A percentile compares a stretch with the other conserved stretches of the same genome.
Conservation (phyloP, 2,113 vertebrate species). For the Xenopus laevis region DNA sequence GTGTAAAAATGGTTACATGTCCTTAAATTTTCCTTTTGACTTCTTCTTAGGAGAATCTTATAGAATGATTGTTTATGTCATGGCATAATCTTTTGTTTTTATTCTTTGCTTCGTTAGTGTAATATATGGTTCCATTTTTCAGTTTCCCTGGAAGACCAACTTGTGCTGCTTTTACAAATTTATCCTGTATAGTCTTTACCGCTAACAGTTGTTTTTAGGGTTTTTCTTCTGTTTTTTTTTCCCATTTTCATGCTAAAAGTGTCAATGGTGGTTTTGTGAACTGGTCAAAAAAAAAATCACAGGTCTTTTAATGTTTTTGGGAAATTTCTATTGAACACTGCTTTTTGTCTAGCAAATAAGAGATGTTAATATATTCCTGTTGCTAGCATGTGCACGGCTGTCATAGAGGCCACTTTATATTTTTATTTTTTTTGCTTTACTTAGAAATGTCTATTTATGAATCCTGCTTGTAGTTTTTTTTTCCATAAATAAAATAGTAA, state of each 20-base stretch:
- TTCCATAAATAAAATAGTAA: slow-evolving; percentile 99
- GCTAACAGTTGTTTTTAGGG: slow-evolving; percentile 77
- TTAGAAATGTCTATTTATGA: slow-evolving; percentile 99
- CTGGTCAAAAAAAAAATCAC: slow-evolving; percentile 82
- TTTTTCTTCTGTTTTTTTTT: slow-evolving; percentile 34
- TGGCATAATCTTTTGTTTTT: slow-evolving; percentile 74
- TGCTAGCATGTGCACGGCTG: slow-evolving; percentile 99
- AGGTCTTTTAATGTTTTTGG: slow-evolving; percentile 91
- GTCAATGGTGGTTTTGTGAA: slow-evolving; percentile 96
- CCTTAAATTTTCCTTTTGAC: slow-evolving; percentile 61
- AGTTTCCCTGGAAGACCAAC: slow-evolving; percentile 88
- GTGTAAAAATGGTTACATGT: slow-evolving; percentile 99
- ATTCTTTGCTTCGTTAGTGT: slow-evolving; percentile 81
- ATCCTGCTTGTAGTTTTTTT: slow-evolving; percentile 99
- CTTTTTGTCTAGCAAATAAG: slow-evolving; percentile 94
- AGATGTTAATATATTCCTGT: slow-evolving; percentile 98
- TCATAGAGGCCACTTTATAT: slow-evolving; percentile 93
- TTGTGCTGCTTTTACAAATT: slow-evolving; percentile 96
- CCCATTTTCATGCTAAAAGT: slow-evolving; percentile 83
- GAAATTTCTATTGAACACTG: slow-evolving; percentile 90
- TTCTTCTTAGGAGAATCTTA: slow-evolving; percentile 95
- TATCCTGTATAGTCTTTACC: slow-evolving; percentile 83
- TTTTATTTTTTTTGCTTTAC: slow-evolving; percentile 87
- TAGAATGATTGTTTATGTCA: slow-evolving; percentile 98
- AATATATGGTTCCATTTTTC: slow-evolving; percentile 80